phyloP scores from a whole-genome alignment of 2,797 vertebrate genomes.

The Mormyrops attenuatus region DNA sequence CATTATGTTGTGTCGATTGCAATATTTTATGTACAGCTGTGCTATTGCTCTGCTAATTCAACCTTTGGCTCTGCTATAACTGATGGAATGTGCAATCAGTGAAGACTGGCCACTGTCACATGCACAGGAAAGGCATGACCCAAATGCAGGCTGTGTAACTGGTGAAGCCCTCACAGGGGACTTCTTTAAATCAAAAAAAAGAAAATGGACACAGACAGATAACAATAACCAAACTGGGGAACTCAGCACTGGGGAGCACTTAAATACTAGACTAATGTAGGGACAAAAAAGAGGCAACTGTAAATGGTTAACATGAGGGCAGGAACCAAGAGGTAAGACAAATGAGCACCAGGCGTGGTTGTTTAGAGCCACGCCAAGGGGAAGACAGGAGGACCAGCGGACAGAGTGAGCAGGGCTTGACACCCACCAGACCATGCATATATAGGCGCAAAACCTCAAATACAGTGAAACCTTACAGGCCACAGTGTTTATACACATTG shows the following conservation, averaged over 20 bases:
- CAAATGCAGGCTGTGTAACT: not conserved
- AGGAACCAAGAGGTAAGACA: not conserved
- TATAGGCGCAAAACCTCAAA: not conserved
- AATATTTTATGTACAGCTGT: not conserved
- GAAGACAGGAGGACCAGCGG: not conserved
- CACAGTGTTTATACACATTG: not conserved
- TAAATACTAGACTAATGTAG: not conserved
- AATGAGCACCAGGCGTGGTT: not conserved
- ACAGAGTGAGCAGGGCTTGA: not conserved
- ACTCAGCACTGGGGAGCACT: not conserved
- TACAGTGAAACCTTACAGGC: not conserved
- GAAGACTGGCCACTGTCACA: not conserved
- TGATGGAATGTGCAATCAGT: not conserved
- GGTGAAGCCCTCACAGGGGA: not conserved
- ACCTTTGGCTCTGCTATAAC: not conserved
- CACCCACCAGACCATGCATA: not conserved
- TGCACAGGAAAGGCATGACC: not conserved
- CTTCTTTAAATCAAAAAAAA: not conserved
- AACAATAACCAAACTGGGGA: not conserved
- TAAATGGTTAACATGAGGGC: not conserved
- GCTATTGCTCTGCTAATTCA: not conserved
- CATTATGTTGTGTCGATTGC: not conserved
- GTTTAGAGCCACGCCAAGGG: not conserved
- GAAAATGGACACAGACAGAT: not conserved
- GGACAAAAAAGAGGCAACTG: not conserved